Base-by-base conservation (phyloP, 1,140 invertebrate genomes). In the Vollenhovia emeryi region DNA sequence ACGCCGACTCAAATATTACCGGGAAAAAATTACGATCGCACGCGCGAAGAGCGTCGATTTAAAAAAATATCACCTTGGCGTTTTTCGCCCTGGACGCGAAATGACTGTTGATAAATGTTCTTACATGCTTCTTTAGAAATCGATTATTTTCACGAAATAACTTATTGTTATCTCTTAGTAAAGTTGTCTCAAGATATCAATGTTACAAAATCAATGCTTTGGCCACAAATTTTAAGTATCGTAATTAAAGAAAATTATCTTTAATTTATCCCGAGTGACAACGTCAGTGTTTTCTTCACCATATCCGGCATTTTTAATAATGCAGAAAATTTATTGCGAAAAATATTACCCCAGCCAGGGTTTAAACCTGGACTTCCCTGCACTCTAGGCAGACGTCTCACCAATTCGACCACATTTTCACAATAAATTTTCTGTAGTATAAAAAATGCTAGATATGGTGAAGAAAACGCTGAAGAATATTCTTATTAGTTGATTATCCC, bases 1-100 rank as follows among this genome's bases (percentile, higher is more conserved):
- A 62, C 55, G 84, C 86, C 89, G 91, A 93, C 88, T 92, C 89
- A 91, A 93, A 92, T 89, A 92, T 66, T 86, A 60, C 30, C 78
- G 73, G 78, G 83, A 79, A 89, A 86, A 87, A 92, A 87, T 92
- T 92, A 93, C 88, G 85, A 75, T 71, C 15, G 7, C 45, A 11
- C 9, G 45, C 30, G 50, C 13, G 74, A 87, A 24, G 6, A 36
- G 15, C n/a, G 57, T 57, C n/a, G 48, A 40, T 40, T 59, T 62
- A 52, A 48, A 83, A 66, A 74, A 60, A 68, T 21, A 33, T n/a
- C 21, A 30, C 9, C 27, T 1, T 9, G n/a, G 66, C 45, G 62
- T 3, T 83, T 86, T 74, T 66, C 59, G 36, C 55, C 5, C 13
- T 57, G 3, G 45, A 55, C 4, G 33, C 40, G n/a, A 30, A 2